Conservation (phyloP, 2,888 invertebrate genomes). For the Congeria kusceri region DNA sequence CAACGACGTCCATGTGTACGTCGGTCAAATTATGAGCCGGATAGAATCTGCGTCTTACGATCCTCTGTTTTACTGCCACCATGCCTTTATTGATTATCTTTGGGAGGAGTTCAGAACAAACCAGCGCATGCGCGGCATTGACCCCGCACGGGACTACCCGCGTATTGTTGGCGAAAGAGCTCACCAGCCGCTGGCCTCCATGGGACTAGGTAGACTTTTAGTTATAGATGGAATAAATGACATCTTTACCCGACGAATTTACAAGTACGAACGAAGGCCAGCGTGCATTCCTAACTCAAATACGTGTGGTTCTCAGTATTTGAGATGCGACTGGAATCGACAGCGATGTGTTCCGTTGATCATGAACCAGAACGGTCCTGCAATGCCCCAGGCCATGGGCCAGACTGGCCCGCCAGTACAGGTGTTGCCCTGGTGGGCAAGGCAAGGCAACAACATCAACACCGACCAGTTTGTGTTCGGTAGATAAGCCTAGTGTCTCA, state of each 20-base stretch:
- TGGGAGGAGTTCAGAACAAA: conserved; percentile 77
- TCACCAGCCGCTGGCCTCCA: conserved; percentile 70
- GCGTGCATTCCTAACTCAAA: conserved; percentile 67
- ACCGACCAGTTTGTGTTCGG: conserved; percentile 54
- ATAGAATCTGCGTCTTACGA: conserved; percentile 77
- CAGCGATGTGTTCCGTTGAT: conserved; percentile 72
- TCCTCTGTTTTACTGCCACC: conserved; percentile 76
- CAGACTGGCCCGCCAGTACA: conserved; percentile 38
- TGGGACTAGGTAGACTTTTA: conserved; percentile 75
- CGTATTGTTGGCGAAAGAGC: conserved; percentile 65
- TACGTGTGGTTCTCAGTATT: conserved; percentile 70
- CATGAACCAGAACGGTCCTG: conserved; percentile 55
- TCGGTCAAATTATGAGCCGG: conserved; percentile 77
- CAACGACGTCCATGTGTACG: conserved; percentile 74
- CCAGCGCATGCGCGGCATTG: conserved; percentile 67
- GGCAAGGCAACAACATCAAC: conserved; percentile 24
- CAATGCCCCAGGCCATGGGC: conserved; percentile 19
- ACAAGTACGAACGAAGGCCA: conserved; percentile 65
- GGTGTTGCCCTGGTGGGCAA: conserved; percentile 64
- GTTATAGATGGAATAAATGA: conserved; percentile 73
- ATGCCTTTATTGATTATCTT: conserved; percentile 78
- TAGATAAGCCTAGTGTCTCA: neutral
- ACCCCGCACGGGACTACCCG: conserved; percentile 72
- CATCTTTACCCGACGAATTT: conserved; percentile 70
- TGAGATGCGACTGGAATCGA: conserved; percentile 73